phyloP scores from a whole-genome alignment of 2,113 vertebrate species.

The Acrocephalus kingi region DNA sequence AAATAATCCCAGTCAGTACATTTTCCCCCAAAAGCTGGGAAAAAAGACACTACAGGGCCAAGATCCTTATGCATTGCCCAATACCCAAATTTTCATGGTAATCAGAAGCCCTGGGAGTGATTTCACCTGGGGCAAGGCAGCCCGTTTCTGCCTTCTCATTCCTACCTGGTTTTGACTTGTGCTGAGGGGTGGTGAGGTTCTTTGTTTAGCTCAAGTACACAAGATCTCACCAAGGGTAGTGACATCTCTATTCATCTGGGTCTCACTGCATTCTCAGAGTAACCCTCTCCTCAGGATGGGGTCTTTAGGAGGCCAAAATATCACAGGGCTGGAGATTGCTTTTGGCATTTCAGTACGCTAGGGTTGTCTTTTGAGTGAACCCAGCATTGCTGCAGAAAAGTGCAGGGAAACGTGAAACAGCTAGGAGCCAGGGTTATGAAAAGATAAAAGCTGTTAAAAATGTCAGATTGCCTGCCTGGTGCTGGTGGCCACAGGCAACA shows the following conservation, averaged over 20 bases:
- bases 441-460: constrained; percentile 15
- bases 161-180: not conserved
- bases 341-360: not conserved
- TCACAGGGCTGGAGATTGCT: not conserved
- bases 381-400: not conserved
- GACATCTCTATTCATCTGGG: constrained; percentile 26
- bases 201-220: not conserved
- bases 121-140: not conserved
- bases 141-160: not conserved
- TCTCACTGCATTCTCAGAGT: not conserved
- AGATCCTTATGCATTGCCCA: not conserved
- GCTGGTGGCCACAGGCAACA: not conserved
- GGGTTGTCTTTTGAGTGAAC: not conserved
- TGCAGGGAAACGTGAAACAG: not conserved
- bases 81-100: not conserved
- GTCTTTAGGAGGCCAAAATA: constrained; percentile 23
- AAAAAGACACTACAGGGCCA: not conserved
- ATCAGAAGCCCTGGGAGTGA: not conserved
- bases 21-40: not conserved
- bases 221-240: not conserved
- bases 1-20: not conserved
- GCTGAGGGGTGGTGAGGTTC: not conserved
- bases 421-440: not conserved
- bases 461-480: not conserved
- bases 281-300: not conserved